These are phyloP conservation scores for Thripadectes ignobilis DNA, from an alignment of 2,797 vertebrate species.

Conservation along the genomic window DNA sequence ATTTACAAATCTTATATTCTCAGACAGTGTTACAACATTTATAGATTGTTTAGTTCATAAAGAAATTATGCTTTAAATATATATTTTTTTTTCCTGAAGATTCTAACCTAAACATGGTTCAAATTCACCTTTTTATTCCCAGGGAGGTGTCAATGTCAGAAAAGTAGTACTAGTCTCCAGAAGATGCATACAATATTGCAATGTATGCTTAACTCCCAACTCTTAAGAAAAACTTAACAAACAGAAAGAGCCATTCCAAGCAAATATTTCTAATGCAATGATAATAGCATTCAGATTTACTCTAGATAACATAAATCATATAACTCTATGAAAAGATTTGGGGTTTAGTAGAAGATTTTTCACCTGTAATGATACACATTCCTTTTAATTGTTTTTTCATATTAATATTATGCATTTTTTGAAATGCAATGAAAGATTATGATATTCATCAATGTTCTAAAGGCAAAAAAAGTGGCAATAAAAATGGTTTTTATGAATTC, in stretches of 20 bases:
- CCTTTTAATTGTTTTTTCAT: neutral
- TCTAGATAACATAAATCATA: neutral
- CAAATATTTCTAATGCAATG: neutral
- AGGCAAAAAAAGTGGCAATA: neutral
- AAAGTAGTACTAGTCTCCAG: neutral
- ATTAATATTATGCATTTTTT: neutral
- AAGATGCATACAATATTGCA: neutral
- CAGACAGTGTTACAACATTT: slow-evolving; percentile 11
- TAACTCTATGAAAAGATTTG: neutral
- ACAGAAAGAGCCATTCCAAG: neutral
- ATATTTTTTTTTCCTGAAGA: neutral
- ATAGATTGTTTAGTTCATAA: slow-evolving; percentile 15
- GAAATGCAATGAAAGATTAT: neutral
- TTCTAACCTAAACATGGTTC: neutral
- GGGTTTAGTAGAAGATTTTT: neutral
- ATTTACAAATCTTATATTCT: neutral
- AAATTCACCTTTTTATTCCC: neutral
- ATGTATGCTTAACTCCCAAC: neutral
- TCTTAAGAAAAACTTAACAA: neutral
- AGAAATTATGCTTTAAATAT: slow-evolving; percentile 11
- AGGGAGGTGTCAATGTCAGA: neutral
- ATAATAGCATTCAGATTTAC: neutral
- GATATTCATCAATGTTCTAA: neutral
- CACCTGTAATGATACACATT: neutral
- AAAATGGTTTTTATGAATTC: neutral